Evolutionary conservation across 2,113 vertebrate genomes (phyloP).

Genomic region (Anarrhichthys ocellatus): DNA sequence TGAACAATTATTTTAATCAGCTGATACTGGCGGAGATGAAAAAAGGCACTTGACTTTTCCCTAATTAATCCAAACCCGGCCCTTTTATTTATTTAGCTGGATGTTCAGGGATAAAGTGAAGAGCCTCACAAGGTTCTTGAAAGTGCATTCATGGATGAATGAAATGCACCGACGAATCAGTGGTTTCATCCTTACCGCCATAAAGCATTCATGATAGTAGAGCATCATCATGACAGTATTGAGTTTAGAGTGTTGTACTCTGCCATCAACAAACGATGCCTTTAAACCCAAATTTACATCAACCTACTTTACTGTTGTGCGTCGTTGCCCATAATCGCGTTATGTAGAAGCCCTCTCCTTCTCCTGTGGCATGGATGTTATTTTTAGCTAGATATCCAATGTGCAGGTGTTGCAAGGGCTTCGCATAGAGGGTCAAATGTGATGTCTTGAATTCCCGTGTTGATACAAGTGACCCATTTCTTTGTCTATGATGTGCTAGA

Average conservation of each 20-base stretch:
- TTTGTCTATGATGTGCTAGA: constrained; percentile 65
- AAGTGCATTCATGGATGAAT: background rate
- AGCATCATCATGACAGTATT: background rate
- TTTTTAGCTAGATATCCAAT: constrained; percentile 69
- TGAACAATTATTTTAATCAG: constrained; percentile 26
- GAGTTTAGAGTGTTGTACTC: background rate
- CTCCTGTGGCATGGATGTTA: constrained; percentile 45
- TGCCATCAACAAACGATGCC: background rate
- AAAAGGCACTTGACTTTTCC: constrained; percentile 10
- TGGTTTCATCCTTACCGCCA: background rate
- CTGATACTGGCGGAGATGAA: background rate
- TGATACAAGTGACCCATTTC: constrained; percentile 70
- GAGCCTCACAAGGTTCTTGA: background rate
- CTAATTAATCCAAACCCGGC: constrained; percentile 13
- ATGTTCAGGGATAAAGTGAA: constrained; percentile 10
- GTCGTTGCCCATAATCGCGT: background rate
- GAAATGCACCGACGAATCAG: background rate
- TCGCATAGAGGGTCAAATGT: constrained; percentile 63
- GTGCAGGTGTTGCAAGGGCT: constrained; percentile 67
- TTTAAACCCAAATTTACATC: background rate
- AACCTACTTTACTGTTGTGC: constrained; percentile 15
- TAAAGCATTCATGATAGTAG: background rate
- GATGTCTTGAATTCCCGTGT: constrained; percentile 68
- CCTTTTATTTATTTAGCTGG: background rate
- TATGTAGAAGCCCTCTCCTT: background rate